A percentile compares a stretch with the other conserved stretches of the same genome.
Conservation (phyloP, 2,797 vertebrate species). For the Denticeps clupeoides region DNA sequence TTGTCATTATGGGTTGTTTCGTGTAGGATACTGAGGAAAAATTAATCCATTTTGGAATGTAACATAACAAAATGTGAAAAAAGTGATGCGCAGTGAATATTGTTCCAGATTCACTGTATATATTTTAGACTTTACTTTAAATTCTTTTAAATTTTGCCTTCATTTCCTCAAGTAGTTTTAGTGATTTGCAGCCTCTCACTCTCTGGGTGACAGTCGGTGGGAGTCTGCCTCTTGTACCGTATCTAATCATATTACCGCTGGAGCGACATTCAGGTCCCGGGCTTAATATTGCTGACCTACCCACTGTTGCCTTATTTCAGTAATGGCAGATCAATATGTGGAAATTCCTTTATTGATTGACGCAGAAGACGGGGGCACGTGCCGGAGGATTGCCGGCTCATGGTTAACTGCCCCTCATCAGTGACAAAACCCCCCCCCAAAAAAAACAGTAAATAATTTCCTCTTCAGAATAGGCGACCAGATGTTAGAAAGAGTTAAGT, state of each 20-base stretch:
- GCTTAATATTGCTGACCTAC: conserved; percentile 45
- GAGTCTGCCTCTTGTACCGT: conserved; percentile 15
- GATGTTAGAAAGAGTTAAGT: conserved; percentile 25
- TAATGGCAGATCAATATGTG: conserved; percentile 47
- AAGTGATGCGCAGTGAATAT: too few relatives aligned
- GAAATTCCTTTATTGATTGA: conserved; percentile 49
- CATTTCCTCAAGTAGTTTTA: too few relatives aligned
- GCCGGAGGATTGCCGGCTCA: conserved; percentile 28
- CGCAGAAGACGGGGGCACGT: conserved; percentile 31
- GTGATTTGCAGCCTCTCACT: too few relatives aligned
- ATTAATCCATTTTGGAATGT: too few relatives aligned
- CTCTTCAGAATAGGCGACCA: conserved; percentile 21
- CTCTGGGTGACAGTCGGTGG: not conserved
- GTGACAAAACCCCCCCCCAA: not conserved
- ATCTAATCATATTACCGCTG: conserved; percentile 21
- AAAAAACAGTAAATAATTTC: conserved; percentile 27
- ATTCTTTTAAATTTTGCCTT: too few relatives aligned
- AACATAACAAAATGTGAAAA: too few relatives aligned
- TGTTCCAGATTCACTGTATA: too few relatives aligned
- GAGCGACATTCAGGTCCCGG: conserved; percentile 30
- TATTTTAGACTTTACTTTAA: too few relatives aligned
- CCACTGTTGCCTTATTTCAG: conserved; percentile 36
- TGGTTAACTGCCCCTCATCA: conserved; percentile 25
- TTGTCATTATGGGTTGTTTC: too few relatives aligned
- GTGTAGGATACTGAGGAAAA: too few relatives aligned